Evolutionary conservation across 2,113 vertebrate genomes (phyloP).

Genomic region (Opisthocomus hoazin): DNA sequence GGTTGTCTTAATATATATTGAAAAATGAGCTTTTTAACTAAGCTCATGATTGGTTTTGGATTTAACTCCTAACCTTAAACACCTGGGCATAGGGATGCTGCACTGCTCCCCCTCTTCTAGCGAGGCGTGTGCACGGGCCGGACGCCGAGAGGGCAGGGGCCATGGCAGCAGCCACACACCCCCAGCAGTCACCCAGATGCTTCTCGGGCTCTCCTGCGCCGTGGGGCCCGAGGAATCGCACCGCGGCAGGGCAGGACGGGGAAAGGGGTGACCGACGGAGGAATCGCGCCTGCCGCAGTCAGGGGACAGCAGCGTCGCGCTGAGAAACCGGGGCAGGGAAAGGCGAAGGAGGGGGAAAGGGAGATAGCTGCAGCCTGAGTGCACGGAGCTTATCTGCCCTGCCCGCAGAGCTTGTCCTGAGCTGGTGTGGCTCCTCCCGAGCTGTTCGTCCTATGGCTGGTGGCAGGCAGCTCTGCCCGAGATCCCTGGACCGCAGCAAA

Average conservation of each 20-base stretch:
- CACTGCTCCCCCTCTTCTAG: neutral
- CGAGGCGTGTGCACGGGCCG: rapidly evolving
- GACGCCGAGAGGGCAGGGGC: neutral
- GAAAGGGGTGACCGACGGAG: rapidly evolving
- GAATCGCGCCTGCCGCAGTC: neutral
- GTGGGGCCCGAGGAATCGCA: rapidly evolving
- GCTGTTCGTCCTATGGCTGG: neutral
- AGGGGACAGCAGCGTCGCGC: neutral
- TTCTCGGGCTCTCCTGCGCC: neutral
- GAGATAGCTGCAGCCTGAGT: neutral
- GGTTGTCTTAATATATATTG: conserved; percentile 7
- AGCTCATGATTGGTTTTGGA: neutral
- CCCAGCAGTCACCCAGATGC: neutral
- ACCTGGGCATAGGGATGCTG: neutral
- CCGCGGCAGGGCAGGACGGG: neutral
- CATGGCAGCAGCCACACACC: neutral
- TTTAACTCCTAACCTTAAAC: neutral
- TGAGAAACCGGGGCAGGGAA: neutral
- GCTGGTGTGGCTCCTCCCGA: neutral
- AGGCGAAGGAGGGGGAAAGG: neutral
- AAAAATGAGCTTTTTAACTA: neutral
- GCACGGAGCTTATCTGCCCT: neutral
- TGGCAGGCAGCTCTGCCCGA: neutral
- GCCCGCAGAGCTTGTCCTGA: neutral
- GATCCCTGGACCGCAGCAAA: neutral